Evolutionary conservation across 2,113 vertebrate species (phyloP).

Genomic region (Bufo bufo): DNA sequence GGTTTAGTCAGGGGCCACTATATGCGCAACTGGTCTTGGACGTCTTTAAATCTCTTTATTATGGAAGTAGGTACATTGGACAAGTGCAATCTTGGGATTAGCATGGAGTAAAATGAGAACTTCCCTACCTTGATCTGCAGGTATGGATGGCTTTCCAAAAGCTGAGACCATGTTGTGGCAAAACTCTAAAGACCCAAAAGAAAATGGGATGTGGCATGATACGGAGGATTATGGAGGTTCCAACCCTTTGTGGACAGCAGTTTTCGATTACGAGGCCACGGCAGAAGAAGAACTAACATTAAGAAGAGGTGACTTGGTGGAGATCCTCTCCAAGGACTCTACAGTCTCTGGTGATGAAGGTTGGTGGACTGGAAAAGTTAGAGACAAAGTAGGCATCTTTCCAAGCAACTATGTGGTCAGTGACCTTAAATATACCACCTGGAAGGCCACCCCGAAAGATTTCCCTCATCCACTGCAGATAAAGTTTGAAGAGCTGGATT

Average conservation of each 20-base stretch:
- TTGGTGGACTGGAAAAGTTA: conserved; percentile 90
- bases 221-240: conserved; percentile 56
- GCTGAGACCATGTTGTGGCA: conserved; percentile 37
- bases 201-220: conserved; percentile 76
- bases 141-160: conserved; percentile 42
- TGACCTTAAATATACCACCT: conserved; percentile 69
- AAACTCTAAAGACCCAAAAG: conserved; percentile 57
- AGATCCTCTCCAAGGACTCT: conserved; percentile 89
- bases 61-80: not conserved
- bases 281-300: conserved; percentile 88
- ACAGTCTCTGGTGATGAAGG: conserved; percentile 90
- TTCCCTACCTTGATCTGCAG: not conserved
- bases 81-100: not conserved
- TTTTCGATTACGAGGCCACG: conserved; percentile 89
- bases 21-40: conserved; percentile 23
- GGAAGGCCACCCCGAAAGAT: conserved; percentile 68
- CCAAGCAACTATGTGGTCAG: conserved; percentile 88
- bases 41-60: conserved; percentile 1
- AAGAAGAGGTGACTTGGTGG: conserved; percentile 82
- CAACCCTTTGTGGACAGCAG: conserved; percentile 83
- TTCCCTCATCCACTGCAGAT: conserved; percentile 77
- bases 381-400: conserved; percentile 89
- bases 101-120: not conserved
- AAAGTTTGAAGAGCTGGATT: conserved; percentile 80
- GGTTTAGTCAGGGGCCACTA: not conserved